Evolutionary conservation across 2,888 invertebrate genomes (phyloP).

Genomic region (Tipula helvola): DNA sequence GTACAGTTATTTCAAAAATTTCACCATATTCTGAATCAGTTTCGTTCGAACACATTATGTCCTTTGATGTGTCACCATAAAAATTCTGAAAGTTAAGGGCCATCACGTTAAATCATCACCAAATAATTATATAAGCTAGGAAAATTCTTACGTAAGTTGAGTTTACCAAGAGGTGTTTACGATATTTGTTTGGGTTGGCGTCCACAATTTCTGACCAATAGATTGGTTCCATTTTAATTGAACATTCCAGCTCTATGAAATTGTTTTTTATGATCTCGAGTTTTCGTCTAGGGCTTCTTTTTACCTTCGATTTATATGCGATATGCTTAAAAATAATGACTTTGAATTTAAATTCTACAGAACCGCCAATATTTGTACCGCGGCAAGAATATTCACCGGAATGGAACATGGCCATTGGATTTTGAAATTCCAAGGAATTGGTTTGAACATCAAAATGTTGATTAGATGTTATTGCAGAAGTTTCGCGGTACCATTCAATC

Average conservation of each 20-base stretch:
- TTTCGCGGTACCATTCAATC: not conserved
- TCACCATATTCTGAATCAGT: not conserved
- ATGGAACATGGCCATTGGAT: not conserved
- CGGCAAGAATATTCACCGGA: not conserved
- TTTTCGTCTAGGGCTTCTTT: not conserved
- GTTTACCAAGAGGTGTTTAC: not conserved
- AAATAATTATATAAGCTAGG: not conserved
- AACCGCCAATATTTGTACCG: not conserved
- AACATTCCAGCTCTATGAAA: not conserved
- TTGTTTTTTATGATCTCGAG: not conserved
- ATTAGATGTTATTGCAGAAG: not conserved
- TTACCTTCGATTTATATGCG: not conserved
- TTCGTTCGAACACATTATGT: not conserved
- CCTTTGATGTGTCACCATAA: not conserved
- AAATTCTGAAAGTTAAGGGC: not conserved
- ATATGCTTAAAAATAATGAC: not conserved
- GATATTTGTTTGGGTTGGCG: not conserved
- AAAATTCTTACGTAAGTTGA: not conserved
- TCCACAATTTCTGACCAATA: not conserved
- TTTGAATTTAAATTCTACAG: not conserved
- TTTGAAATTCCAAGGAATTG: not conserved
- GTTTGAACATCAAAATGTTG: not conserved
- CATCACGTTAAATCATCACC: too few species aligned
- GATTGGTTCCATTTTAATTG: not conserved
- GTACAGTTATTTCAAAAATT: not conserved